These are phyloP conservation scores for Taxidea taxus DNA, from an alignment of 2,113 vertebrate species.

Conservation along the genomic window DNA sequence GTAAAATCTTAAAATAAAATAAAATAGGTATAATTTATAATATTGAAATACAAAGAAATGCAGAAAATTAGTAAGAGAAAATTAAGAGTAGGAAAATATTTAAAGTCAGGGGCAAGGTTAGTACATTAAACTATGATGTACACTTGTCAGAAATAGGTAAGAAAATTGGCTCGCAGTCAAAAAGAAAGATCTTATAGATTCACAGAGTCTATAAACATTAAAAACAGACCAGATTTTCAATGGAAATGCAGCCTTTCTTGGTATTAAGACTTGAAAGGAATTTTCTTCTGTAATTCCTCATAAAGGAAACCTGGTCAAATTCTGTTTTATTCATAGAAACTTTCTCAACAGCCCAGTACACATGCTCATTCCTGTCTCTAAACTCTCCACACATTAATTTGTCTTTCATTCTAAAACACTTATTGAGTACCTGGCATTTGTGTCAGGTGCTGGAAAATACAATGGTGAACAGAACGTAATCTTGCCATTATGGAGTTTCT, in stretches of 20 bases:
- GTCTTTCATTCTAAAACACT: background rate
- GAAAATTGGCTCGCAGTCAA: background rate
- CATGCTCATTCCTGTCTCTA: background rate
- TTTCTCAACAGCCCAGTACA: background rate
- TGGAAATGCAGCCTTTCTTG: background rate
- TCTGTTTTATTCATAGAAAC: background rate
- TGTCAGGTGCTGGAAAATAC: background rate
- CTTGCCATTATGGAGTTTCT: background rate
- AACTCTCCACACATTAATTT: background rate
- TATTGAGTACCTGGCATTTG: background rate
- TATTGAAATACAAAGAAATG: background rate
- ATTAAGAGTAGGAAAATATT: conserved; percentile 24
- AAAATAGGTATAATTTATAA: background rate
- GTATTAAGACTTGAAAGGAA: background rate
- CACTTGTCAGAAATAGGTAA: background rate
- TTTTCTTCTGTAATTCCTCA: background rate
- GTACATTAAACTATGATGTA: background rate
- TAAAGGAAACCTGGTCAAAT: background rate
- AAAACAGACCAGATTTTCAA: background rate
- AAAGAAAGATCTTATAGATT: too few species aligned
- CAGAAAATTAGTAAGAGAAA: background rate
- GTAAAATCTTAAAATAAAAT: too few species aligned
- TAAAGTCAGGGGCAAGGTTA: background rate
- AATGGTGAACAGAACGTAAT: background rate
- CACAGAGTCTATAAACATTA: background rate